Conservation (phyloP, 2,797 vertebrate species). For the Nannoperca australis region DNA sequence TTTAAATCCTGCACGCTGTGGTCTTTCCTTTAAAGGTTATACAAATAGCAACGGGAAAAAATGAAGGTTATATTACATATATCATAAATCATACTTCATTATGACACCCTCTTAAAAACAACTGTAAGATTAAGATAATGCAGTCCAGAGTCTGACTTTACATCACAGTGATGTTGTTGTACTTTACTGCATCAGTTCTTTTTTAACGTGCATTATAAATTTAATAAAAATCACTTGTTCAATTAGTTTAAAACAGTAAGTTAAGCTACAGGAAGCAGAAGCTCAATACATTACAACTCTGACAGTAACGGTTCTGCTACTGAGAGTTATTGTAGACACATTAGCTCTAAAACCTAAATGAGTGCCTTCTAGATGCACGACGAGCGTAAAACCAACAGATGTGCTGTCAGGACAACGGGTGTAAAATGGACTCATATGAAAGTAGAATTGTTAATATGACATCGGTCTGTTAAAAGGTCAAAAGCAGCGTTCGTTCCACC, state of each 20-base stretch:
- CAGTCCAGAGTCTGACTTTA: not conserved
- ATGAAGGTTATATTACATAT: not conserved
- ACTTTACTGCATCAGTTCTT: not conserved
- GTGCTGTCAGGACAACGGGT: no score
- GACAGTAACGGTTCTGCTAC: not conserved
- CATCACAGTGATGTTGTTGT: not conserved
- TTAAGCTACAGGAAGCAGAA: no score
- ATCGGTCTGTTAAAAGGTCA: not conserved
- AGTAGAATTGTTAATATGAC: not conserved
- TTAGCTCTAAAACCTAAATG: no score
- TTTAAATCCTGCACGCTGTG: no score
- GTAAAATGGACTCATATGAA: not conserved
- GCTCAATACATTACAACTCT: not conserved
- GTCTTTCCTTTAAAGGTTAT: not conserved
- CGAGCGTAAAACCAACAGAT: not conserved
- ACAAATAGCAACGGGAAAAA: not conserved
- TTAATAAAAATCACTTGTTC: no score
- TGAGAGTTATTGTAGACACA: not conserved
- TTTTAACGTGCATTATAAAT: no score
- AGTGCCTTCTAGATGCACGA: no score
- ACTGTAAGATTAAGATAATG: not conserved
- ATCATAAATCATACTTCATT: not conserved
- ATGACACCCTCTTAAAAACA: not conserved
- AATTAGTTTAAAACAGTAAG: no score
- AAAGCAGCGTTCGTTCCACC: not conserved